Base-by-base conservation (phyloP, 2,113 vertebrate genomes). In the Pelmatolapia mariae region DNA sequence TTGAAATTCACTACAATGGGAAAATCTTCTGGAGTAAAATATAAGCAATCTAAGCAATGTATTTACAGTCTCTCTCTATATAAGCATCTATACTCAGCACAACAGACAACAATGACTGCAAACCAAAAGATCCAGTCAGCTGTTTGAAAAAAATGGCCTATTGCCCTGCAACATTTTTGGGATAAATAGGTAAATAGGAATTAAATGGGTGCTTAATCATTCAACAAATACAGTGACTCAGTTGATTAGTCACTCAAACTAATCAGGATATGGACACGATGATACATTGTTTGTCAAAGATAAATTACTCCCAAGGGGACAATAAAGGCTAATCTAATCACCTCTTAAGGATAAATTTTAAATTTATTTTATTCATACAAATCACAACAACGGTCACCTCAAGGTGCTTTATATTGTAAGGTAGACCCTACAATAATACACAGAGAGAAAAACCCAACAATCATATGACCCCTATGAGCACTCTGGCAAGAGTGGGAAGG, bases 401-500 rank as follows among this genome's bases (percentile, higher is more conserved):
- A 36, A 36, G 6, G 31, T 36, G 18, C 18, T n/a, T 66, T 66
- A 1, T 36, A 63, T 63, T 63, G 18, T 5, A 63, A 63, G 31
- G 59, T 66, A 66, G 31, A 66, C 31, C 0, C 18, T 0, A 63
- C 4, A 40, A 40, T 40, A 40, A 40, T 40, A 40, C 10, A 40
- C 6, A 63, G 2, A 63, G 18, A 36, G 31, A 7, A 36, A 36
- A 63, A 63, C 18, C 10, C 10, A 63, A n/a, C 4, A 7, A 63
- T 63, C 6, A 63, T 3, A 36, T 63, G 4, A 63, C 31, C 59
- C 4, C 1, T 66, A 66, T 36, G 31, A 66, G 0, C 31, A 36
- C 6, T 36, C 31, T 63, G 31, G 18, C 18, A 36, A 63, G 9
- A 63, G 59, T n/a, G n/a, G n/a, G n/a, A n/a, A n/a, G n/a, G n/a